phyloP scores from a whole-genome alignment of 2,888 invertebrate genomes.

The Celastrina argiolus region DNA sequence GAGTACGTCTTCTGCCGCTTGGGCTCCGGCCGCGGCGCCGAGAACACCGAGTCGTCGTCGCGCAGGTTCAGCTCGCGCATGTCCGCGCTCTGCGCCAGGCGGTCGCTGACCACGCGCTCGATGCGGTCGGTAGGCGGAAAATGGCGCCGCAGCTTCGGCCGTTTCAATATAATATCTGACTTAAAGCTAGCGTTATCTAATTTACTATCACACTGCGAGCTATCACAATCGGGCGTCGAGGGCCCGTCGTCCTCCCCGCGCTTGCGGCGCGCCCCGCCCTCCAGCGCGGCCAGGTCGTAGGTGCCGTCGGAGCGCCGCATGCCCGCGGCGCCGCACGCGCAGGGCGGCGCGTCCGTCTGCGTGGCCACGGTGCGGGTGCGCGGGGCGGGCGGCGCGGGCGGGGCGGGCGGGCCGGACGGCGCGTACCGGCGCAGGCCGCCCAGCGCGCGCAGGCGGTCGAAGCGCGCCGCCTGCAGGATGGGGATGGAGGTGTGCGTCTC shows the following conservation, averaged over 20 bases:
- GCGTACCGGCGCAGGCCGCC: slow-evolving; percentile 65
- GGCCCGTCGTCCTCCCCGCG: slow-evolving; percentile 52
- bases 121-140: slow-evolving; percentile 59
- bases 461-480: slow-evolving; percentile 68
- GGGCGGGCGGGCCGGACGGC: slow-evolving; percentile 52
- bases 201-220: slow-evolving; percentile 55
- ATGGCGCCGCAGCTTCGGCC: slow-evolving; percentile 62
- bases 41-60: slow-evolving; percentile 63
- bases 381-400: slow-evolving; percentile 50
- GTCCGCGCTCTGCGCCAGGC: slow-evolving; percentile 49
- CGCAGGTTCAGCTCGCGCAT: slow-evolving; percentile 57
- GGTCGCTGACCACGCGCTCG: slow-evolving; percentile 58
- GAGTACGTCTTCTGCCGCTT: slow-evolving; percentile 65
- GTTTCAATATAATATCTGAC: slow-evolving; percentile 49
- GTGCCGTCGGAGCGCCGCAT: slow-evolving; percentile 66
- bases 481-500: slow-evolving; percentile 70
- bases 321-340: slow-evolving; percentile 56
- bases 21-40: slow-evolving; percentile 45
- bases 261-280: slow-evolving; percentile 50
- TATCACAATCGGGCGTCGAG: slow-evolving; percentile 73
- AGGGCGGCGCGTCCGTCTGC: slow-evolving; percentile 62
- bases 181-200: slow-evolving; percentile 43
- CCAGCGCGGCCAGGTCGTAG: slow-evolving; percentile 54
- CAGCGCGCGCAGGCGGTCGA: slow-evolving; percentile 67
- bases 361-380: slow-evolving; percentile 60